phyloP scores from a whole-genome alignment of 2,888 invertebrate species.

The Melinaea marsaeus region DNA sequence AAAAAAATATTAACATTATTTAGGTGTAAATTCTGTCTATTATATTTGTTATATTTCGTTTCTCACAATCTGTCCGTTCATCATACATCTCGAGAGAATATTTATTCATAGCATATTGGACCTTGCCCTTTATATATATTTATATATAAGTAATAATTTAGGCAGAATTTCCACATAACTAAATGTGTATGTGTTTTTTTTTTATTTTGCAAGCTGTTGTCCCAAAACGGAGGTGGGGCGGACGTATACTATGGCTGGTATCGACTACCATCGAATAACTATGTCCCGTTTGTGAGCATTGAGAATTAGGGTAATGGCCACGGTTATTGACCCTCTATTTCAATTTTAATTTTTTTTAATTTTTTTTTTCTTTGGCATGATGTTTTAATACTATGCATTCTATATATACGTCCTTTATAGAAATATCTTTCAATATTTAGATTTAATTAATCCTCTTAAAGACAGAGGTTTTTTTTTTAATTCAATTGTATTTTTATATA shows the following conservation, averaged over 20 bases:
- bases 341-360: neutral
- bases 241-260: slow-evolving; percentile 67
- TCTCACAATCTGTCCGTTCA: neutral
- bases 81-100: neutral
- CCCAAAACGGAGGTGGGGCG: slow-evolving; percentile 53
- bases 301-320: slow-evolving; percentile 53
- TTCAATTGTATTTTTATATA: neutral
- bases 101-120: neutral
- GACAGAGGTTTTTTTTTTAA: slow-evolving; percentile 1
- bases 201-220: slow-evolving; percentile 71
- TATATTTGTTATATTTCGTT: neutral
- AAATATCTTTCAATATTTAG: too few species aligned
- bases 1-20: slow-evolving; percentile 15
- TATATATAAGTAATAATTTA: slow-evolving; percentile 17
- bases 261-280: slow-evolving; percentile 56
- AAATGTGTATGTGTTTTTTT: slow-evolving; percentile 33
- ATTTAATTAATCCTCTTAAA: slow-evolving; percentile 5
- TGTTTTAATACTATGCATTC: neutral
- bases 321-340: slow-evolving; percentile 15
- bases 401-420: neutral
- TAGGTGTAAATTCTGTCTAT: slow-evolving; percentile 23
- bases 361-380: neutral
- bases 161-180: slow-evolving; percentile 15
- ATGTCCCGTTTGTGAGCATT: slow-evolving; percentile 61
- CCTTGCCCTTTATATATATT: neutral